Percentiles rank a stretch among this genome's conserved stretches.
These are phyloP conservation scores for Apostichopus japonicus DNA, from an alignment of 35 echinoderm and acorn worm genomes.

Conservation along the genomic window DNA sequence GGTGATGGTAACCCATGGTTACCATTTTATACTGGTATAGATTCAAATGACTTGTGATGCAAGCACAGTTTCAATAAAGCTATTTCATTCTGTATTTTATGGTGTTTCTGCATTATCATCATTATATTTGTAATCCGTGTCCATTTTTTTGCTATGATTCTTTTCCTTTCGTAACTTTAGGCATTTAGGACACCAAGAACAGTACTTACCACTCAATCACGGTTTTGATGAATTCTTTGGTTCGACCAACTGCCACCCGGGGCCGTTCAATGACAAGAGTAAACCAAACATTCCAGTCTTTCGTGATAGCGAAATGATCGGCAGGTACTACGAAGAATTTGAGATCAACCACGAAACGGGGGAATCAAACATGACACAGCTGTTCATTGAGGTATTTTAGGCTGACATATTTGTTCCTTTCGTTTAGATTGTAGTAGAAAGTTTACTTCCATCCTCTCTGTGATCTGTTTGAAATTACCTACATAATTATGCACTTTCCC, in stretches of 20 bases:
- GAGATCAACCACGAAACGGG: slow-evolving; percentile 70
- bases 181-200: slow-evolving; percentile 91
- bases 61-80: background rate
- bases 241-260: slow-evolving; percentile 91
- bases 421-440: too few relatives aligned
- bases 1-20: too few relatives aligned
- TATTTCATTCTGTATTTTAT: background rate
- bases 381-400: slow-evolving; percentile 82
- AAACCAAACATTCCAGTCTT: slow-evolving; percentile 93
- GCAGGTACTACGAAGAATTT: slow-evolving; percentile 94
- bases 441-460: too few relatives aligned
- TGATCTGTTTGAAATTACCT: too few relatives aligned
- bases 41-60: too few relatives aligned
- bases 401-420: background rate
- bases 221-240: slow-evolving; percentile 98
- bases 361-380: slow-evolving; percentile 93
- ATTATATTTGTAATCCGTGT: background rate
- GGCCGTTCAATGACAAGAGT: slow-evolving; percentile 74
- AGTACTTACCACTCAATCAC: slow-evolving; percentile 82
- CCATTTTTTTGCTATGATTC: background rate
- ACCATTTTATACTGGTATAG: too few relatives aligned
- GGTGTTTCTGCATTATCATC: too few relatives aligned
- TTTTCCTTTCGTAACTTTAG: slow-evolving; percentile 41
- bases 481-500: too few relatives aligned
- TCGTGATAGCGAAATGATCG: slow-evolving; percentile 78